Percentiles rank a stretch among this genome's conserved stretches.
phyloP scores from a whole-genome alignment of 2,113 vertebrate species.

The Podarcis cretensis region DNA sequence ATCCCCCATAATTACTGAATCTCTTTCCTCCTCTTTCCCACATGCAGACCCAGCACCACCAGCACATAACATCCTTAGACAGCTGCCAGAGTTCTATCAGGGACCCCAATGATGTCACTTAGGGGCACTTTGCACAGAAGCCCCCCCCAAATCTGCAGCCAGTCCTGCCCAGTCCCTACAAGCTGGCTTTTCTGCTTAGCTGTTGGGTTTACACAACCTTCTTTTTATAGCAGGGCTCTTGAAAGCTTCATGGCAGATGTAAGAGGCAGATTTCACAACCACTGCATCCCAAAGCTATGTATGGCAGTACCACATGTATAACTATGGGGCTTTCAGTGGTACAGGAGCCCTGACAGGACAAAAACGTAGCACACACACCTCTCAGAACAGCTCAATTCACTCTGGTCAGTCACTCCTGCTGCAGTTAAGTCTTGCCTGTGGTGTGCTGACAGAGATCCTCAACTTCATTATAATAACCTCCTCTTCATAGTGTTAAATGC shows the following conservation, averaged over 20 bases:
- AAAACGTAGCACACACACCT: background rate
- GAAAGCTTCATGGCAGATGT: background rate
- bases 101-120: background rate
- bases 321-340: background rate
- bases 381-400: background rate
- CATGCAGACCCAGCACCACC: background rate
- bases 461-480: background rate
- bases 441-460: background rate
- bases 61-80: background rate
- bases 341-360: background rate
- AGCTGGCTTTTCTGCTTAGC: background rate
- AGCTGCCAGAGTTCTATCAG: background rate
- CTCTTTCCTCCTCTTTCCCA: constrained; percentile 19
- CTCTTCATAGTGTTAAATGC: too few species aligned
- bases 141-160: background rate
- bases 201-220: background rate
- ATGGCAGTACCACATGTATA: background rate
- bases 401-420: background rate
- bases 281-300: background rate
- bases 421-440: background rate
- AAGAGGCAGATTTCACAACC: background rate
- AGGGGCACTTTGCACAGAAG: background rate
- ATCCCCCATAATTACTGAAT: constrained; percentile 28
- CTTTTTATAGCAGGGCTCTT: background rate
- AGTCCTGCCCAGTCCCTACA: background rate